Evolutionary conservation across 1,140 invertebrate species (phyloP).

Genomic region (Lordiphosa stackelbergi): DNA sequence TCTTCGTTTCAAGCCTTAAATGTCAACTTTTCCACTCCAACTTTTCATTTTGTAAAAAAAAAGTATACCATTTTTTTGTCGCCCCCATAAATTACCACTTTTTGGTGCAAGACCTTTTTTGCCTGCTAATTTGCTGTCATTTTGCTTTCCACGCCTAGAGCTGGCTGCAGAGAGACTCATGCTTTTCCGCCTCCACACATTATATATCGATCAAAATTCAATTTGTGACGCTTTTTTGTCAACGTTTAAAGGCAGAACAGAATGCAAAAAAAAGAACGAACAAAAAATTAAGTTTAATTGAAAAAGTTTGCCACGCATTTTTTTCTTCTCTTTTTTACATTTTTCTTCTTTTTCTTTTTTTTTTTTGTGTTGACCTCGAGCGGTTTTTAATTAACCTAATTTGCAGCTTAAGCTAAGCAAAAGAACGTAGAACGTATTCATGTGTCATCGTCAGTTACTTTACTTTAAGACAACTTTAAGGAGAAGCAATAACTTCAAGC

Average conservation of each 20-base stretch:
- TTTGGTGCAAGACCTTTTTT: conserved; percentile 51
- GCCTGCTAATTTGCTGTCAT: conserved; percentile 70
- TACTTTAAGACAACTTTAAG: conserved; percentile 1
- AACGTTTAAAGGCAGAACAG: conserved; percentile 43
- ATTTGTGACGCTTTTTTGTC: conserved; percentile 69
- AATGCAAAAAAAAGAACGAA: conserved; percentile 24
- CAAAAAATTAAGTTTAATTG: conserved; percentile 70
- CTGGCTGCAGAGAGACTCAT: neutral
- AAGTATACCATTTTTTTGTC: neutral
- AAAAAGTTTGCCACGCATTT: conserved; percentile 66
- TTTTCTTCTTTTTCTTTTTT: conserved; percentile 19
- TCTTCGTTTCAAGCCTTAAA: conserved; percentile 1
- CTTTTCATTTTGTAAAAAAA: neutral
- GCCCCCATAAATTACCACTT: conserved; percentile 33
- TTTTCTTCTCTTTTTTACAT: conserved; percentile 10
- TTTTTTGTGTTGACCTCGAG: conserved; percentile 57
- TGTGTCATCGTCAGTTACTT: conserved; percentile 5
- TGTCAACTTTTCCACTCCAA: neutral
- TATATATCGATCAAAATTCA: conserved; percentile 75
- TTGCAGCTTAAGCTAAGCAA: conserved; percentile 44
- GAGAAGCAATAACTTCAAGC: conserved; percentile 34
- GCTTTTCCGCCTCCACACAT: conserved; percentile 29
- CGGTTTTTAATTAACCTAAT: conserved; percentile 73
- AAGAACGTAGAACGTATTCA: conserved; percentile 48
- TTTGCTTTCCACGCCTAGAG: conserved; percentile 53